These are phyloP conservation scores for Vollenhovia emeryi DNA, from an alignment of 1,140 invertebrate species.

Conservation along the genomic window DNA sequence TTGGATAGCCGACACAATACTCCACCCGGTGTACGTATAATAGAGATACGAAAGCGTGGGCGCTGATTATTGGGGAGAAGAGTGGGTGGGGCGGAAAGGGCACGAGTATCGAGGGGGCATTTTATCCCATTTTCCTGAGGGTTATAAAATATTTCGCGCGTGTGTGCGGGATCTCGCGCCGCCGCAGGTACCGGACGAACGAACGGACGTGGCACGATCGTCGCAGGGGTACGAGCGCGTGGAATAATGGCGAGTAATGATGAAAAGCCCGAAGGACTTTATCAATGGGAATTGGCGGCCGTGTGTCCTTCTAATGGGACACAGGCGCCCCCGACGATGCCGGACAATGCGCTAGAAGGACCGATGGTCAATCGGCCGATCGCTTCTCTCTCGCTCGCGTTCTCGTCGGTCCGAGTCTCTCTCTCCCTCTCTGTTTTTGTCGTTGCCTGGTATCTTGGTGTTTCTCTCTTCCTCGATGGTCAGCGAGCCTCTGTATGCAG, in stretches of 20 bases:
- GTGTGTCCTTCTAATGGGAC: conserved; percentile 75
- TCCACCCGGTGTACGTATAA: conserved; percentile 47
- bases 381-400: conserved; percentile 20
- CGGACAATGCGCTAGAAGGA: conserved; percentile 73
- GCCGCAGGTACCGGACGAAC: conserved; percentile 24
- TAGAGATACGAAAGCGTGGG: conserved; percentile 74
- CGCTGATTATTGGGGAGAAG: conserved; percentile 77
- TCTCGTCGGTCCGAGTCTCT: not conserved
- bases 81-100: conserved; percentile 31
- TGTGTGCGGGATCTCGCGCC: conserved; percentile 17
- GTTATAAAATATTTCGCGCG: conserved; percentile 73
- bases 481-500: conserved; percentile 52
- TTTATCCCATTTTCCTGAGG: conserved; percentile 73
- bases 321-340: conserved; percentile 55
- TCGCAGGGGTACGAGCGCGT: conserved; percentile 14
- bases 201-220: conserved; percentile 46
- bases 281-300: conserved; percentile 78
- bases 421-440: conserved; percentile 18
- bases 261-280: conserved; percentile 74
- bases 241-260: conserved; percentile 77
- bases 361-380: conserved; percentile 74
- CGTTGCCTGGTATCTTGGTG: not conserved
- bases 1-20: conserved; percentile 31
- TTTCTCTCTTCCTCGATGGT: conserved; percentile 50
- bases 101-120: conserved; percentile 64